A percentile compares a stretch with the other conserved stretches of the same genome.
These are phyloP conservation scores for Arion vulgaris DNA, from an alignment of 1,140 invertebrate species.

Conservation along the genomic window DNA sequence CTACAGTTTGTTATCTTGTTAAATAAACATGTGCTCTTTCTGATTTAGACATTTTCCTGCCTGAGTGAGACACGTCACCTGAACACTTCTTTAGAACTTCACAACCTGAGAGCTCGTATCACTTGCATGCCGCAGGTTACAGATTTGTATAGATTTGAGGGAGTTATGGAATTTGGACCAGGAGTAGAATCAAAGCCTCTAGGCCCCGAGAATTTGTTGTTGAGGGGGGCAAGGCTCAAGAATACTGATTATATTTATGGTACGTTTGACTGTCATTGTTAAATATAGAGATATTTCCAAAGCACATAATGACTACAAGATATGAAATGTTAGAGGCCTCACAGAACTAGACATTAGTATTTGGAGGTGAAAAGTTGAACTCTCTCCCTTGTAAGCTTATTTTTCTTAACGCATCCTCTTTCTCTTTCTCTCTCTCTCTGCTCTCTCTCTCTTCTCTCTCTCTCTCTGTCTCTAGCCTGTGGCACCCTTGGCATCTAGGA, in stretches of 20 bases:
- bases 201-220: slow-evolving; percentile 82
- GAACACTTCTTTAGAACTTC: slow-evolving; percentile 71
- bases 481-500: too few relatives aligned
- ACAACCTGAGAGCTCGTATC: slow-evolving; percentile 77
- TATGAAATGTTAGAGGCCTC: too few relatives aligned
- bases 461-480: too few relatives aligned
- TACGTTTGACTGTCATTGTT: slow-evolving; percentile 48
- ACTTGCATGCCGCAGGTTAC: slow-evolving; percentile 74
- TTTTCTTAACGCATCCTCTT: not conserved
- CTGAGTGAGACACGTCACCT: slow-evolving; percentile 67
- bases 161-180: slow-evolving; percentile 67
- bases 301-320: too few relatives aligned
- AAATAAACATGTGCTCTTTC: not conserved
- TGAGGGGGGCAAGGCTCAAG: slow-evolving; percentile 85
- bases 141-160: slow-evolving; percentile 86
- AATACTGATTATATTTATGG: slow-evolving; percentile 84
- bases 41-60: slow-evolving; percentile 67
- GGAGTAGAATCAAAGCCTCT: slow-evolving; percentile 51
- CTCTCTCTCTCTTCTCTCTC: slow-evolving; percentile 22
- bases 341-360: too few relatives aligned
- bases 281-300: too few relatives aligned
- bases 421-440: slow-evolving; percentile 23
- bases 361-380: too few relatives aligned
- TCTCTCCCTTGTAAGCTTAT: not conserved
- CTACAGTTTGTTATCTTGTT: too few relatives aligned